Conservation (phyloP, 2,888 invertebrate species). For the Brachyptera risi region DNA sequence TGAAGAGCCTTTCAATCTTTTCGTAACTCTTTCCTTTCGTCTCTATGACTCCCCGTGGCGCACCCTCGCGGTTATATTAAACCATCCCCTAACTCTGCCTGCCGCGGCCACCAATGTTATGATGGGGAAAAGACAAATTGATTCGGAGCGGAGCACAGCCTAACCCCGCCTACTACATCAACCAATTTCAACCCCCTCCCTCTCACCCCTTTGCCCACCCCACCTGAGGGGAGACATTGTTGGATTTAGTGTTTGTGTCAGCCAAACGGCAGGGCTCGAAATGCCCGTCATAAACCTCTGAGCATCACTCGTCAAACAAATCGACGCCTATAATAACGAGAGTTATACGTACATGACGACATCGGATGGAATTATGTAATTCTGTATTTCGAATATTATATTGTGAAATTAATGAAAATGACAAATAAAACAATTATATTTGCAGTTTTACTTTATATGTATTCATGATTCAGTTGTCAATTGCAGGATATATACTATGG, state of each 20-base stretch:
- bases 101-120: conserved; percentile 21
- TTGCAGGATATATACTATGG: too few relatives aligned
- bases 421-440: too few relatives aligned
- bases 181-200: conserved; percentile 18
- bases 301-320: background rate
- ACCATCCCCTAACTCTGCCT: conserved; percentile 11
- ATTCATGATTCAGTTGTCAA: too few relatives aligned
- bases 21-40: conserved; percentile 6
- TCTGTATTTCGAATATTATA: too few relatives aligned
- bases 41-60: background rate
- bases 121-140: conserved; percentile 28
- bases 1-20: conserved; percentile 7
- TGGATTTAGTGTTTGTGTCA: conserved; percentile 11
- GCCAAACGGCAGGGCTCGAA: background rate
- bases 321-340: too few relatives aligned
- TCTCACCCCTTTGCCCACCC: too few relatives aligned
- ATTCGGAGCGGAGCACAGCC: conserved; percentile 24
- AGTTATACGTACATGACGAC: too few relatives aligned
- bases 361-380: too few relatives aligned
- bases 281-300: background rate
- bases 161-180: conserved; percentile 12
- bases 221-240: background rate
- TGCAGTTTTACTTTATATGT: too few relatives aligned
- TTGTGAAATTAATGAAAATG: too few relatives aligned
- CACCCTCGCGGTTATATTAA: conserved; percentile 15